phyloP scores from a whole-genome alignment of 2,113 vertebrate genomes.

The Callaeas wilsoni region DNA sequence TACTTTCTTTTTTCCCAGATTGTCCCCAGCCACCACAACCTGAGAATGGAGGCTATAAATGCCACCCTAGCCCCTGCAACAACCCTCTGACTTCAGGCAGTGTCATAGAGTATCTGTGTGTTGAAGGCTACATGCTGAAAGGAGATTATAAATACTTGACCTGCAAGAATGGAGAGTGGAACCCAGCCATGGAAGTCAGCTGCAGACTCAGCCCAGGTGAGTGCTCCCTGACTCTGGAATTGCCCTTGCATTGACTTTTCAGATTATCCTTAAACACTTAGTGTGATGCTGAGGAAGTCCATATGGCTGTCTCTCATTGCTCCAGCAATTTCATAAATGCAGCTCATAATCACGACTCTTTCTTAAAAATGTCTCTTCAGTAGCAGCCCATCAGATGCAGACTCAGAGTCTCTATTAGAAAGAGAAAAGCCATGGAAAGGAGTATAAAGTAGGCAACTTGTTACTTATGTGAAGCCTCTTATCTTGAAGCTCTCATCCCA shows the following conservation, averaged over 20 bases:
- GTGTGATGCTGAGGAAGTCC: not conserved
- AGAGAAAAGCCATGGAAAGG: not conserved
- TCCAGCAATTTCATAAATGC: not conserved
- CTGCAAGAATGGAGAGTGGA: slow-evolving; percentile 94
- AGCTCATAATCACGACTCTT: not conserved
- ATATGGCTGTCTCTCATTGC: not conserved
- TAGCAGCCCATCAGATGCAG: not conserved
- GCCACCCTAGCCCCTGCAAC: slow-evolving; percentile 89
- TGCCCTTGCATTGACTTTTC: not conserved
- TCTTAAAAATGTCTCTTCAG: not conserved
- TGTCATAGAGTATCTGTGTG: slow-evolving; percentile 95
- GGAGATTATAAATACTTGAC: slow-evolving; percentile 96
- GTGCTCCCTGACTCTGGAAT: not conserved
- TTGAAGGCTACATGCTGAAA: slow-evolving; percentile 92
- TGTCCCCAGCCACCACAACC: slow-evolving; percentile 90
- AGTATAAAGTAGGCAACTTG: not conserved
- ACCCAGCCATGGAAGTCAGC: slow-evolving; percentile 91
- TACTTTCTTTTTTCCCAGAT: slow-evolving; percentile 67
- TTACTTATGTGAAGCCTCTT: not conserved
- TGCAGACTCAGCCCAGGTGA: slow-evolving; percentile 89
- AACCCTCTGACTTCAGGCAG: slow-evolving; percentile 84
- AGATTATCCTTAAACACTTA: not conserved
- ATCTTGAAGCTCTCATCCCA: not conserved
- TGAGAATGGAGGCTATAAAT: slow-evolving; percentile 94
- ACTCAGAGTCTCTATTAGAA: not conserved